Base-by-base conservation (phyloP, 2,113 vertebrate species). In the Embiotoca jacksoni region DNA sequence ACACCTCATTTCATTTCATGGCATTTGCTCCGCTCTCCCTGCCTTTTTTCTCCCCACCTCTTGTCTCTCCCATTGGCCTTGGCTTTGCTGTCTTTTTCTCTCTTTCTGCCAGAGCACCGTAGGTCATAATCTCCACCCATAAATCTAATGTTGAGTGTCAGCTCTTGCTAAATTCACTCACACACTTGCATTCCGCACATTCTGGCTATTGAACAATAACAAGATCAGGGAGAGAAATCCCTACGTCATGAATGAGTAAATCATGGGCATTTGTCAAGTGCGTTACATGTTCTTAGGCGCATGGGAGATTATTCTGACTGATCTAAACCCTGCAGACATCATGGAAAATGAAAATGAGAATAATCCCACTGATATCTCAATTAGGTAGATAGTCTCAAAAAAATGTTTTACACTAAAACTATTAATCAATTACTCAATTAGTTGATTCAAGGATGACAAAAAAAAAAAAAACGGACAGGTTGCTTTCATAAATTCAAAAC, bases 91-190 rank as follows among this genome's bases (percentile, higher is more conserved):
- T 72, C 81, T 70, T 81, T 56, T 72, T 84, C 75, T 82, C 78
- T 31, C 60, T 80, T 80, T 86, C 78, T 84, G 70, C 84, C 82
- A 65, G 62, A 72, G 68, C 14, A 72, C 80, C 62, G 78, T 15
- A 39, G 85, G 88, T 87, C 84, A 81, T 77, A 77, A 78, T 87
- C 81, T 85, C 75, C 61, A 59, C 72, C 82, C 67, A 30, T 78
- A 73, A 80, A 81, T 77, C 72, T 90, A 85, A 89, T 91, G 78
- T 75, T 4, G 60, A 86, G 77, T 72, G 85, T 90, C 84, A 80
- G 82, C 82, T 90, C 77, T 75, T 13, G 77, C 85, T 41, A 81
- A 72, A 79, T 88, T 88, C 85, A 77, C 87, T 85, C 75, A 81
- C 83, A 82, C 84, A 41, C 82, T 56, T 7, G 35, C 72, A 89